phyloP scores from a whole-genome alignment of 2,797 vertebrate genomes.

The Loriculus beryllinus region DNA sequence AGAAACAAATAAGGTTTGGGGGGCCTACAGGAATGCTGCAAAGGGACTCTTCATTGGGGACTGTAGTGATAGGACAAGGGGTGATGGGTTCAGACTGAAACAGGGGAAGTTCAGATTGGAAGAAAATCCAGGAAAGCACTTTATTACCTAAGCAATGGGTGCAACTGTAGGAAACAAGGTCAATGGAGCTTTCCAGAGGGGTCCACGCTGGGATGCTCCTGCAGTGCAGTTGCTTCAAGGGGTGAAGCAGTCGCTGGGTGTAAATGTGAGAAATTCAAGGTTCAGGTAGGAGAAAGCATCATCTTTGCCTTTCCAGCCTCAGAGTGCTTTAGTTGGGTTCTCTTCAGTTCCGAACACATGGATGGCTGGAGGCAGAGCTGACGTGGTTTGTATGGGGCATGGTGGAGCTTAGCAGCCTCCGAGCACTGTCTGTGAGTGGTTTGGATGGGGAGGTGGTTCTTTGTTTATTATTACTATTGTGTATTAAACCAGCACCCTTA shows the following conservation, averaged over 20 bases:
- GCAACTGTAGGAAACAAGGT: accelerated
- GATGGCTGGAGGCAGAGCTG: neutral
- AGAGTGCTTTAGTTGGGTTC: neutral
- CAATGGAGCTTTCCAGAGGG: neutral
- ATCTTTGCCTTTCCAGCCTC: neutral
- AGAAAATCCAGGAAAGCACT: neutral
- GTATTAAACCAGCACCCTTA: neutral
- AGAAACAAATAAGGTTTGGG: neutral
- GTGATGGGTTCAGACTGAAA: neutral
- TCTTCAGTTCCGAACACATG: accelerated
- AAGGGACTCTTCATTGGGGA: neutral
- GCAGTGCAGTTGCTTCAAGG: neutral
- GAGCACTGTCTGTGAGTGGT: accelerated
- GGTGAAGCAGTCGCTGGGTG: neutral
- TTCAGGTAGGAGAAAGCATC: accelerated
- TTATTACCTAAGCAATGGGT: neutral
- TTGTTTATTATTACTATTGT: neutral
- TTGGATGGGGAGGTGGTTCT: neutral
- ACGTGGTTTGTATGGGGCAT: accelerated
- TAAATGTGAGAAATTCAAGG: neutral
- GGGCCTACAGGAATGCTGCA: neutral
- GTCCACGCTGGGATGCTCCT: neutral
- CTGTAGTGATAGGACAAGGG: neutral
- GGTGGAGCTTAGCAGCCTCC: neutral
- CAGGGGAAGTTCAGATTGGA: neutral